phyloP scores from a whole-genome alignment of 2,888 invertebrate genomes.

The Nephrotoma guestfalica region DNA sequence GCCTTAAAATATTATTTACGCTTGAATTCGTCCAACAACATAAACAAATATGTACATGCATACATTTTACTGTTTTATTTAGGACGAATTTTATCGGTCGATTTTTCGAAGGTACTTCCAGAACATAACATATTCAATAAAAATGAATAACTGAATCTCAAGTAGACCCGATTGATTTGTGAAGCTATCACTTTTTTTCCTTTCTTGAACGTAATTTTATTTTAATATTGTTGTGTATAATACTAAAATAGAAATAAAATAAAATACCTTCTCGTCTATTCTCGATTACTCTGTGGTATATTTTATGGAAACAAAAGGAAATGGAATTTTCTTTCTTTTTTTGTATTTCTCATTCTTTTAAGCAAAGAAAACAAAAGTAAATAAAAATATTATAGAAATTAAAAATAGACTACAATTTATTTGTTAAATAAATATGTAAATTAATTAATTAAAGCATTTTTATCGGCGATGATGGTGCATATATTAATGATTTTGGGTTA shows the following conservation, averaged over 20 bases:
- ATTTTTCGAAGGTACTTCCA: too few species aligned
- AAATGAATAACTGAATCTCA: not conserved
- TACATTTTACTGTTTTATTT: too few species aligned
- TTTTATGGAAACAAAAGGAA: not conserved
- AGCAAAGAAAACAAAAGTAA: not conserved
- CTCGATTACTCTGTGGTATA: not conserved
- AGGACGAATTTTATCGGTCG: too few species aligned
- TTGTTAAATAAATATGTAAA: not conserved
- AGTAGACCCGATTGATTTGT: not conserved
- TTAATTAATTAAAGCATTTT: not conserved
- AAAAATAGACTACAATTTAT: not conserved
- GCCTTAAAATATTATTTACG: too few species aligned
- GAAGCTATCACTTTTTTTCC: not conserved
- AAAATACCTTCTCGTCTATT: not conserved
- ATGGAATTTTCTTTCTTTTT: not conserved
- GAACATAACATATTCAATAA: too few species aligned
- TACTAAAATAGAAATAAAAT: not conserved
- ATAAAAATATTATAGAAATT: not conserved
- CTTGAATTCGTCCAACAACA: too few species aligned
- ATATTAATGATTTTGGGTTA: not conserved
- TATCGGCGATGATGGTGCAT: not conserved
- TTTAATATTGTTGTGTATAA: not conserved
- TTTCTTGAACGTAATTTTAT: not conserved
- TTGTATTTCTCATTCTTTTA: not conserved
- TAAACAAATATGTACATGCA: too few species aligned